Base-by-base conservation (phyloP, 2,888 invertebrate species). In the Criorhina ranunculi region DNA sequence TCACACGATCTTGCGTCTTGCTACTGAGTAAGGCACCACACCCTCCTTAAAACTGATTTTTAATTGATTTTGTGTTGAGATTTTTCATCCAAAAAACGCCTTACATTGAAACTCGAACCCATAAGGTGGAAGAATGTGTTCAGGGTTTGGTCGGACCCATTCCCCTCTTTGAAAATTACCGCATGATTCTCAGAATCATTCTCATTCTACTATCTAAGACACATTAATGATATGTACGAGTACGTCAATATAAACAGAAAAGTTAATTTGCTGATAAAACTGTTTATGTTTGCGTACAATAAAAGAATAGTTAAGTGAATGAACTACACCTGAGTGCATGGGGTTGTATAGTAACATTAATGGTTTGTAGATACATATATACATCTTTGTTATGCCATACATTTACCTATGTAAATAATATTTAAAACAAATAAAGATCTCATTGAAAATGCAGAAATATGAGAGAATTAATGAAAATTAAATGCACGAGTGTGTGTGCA, bases 201-300 rank as follows among this genome's bases (percentile, higher is more conserved):
- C n/a, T 42, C 79, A 40, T 70, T 66, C 64, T 64, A 66, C 80
- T 76, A 83, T 70, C 76, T 70, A 40, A 73, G 69, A 75, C 64
- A 80, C 79, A 69, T 75, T 83, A 85, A 80, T 80, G 80, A 76
- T 75, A 75, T 57, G 49, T 78, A 80, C 85, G 85, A 75, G 49
- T 78, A 80, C 85, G 85, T 80, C 80, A 80, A 85, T 80, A 79
- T 75, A 76, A 85, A 85, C 80, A 85, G 75, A 62, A 78, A 69
- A 70, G 78, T 78, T 78, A 78, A 78, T 64, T 70, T 78, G 78
- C 80, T 80, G 85, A 85, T 85, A 85, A 85, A 76, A 70, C 46
- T 70, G 85, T 80, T 80, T 66, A 66, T 85, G 75, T 85, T 85
- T 85, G 85, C 70, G 69, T 80, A 80, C 75, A 79, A 85, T 79